Conservation (phyloP, 2,797 vertebrate species). For the Myotis planiceps region DNA sequence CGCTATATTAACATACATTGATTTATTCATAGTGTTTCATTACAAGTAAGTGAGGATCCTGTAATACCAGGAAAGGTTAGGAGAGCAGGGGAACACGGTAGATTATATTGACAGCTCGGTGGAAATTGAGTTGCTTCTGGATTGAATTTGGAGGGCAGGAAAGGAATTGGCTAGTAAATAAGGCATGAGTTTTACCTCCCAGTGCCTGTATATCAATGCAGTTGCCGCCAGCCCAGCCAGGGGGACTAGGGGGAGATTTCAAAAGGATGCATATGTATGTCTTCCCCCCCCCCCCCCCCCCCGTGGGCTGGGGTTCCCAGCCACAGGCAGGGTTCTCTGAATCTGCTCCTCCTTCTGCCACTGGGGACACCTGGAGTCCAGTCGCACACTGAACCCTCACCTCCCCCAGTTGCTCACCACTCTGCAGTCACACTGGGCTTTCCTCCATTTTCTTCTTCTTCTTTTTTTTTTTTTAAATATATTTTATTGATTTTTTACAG, state of each 20-base stretch:
- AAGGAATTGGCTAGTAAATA: constrained; percentile 87
- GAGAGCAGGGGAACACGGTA: constrained; percentile 80
- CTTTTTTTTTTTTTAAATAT: too few species aligned
- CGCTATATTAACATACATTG: constrained; percentile 91
- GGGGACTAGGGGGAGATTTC: constrained; percentile 38
- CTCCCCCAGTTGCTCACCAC: neutral
- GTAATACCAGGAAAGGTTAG: constrained; percentile 86
- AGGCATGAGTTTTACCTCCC: constrained; percentile 85
- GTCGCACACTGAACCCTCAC: neutral
- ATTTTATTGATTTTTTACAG: too few species aligned
- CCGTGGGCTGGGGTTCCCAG: neutral
- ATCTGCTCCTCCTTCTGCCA: neutral
- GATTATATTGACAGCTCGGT: constrained; percentile 87
- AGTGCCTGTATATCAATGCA: constrained; percentile 69
- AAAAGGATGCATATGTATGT: neutral
- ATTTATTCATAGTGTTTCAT: constrained; percentile 92
- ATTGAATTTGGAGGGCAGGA: constrained; percentile 84
- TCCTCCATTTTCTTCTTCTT: neutral
- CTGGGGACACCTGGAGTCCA: neutral
- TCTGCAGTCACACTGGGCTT: neutral
- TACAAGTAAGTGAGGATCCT: constrained; percentile 88
- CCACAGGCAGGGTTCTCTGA: neutral
- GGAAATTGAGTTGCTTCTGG: constrained; percentile 84
- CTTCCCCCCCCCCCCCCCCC: neutral
- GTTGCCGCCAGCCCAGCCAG: constrained; percentile 56